phyloP scores from a whole-genome alignment of 2,113 vertebrate species.

The Clinocottus analis region DNA sequence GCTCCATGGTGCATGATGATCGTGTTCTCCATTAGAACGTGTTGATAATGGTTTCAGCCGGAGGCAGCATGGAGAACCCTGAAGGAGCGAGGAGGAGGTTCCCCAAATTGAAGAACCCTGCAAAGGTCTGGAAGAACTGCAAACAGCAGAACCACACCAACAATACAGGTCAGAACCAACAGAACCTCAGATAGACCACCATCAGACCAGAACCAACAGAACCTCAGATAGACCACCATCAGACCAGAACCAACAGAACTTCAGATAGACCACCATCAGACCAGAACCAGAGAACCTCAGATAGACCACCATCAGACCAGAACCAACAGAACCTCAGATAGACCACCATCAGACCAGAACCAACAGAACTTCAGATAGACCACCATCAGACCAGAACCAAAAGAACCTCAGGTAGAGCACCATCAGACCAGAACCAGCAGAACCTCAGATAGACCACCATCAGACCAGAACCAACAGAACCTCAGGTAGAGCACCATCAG shows the following conservation, averaged over 20 bases:
- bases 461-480: too few relatives aligned
- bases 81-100: conserved; percentile 5
- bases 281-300: too few relatives aligned
- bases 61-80: neutral
- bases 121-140: conserved; percentile 33
- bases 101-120: conserved; percentile 29
- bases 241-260: neutral
- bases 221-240: too few relatives aligned
- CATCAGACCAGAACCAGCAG: too few relatives aligned
- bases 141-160: neutral
- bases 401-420: too few relatives aligned
- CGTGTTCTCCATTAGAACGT: neutral
- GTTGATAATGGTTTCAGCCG: neutral
- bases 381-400: too few relatives aligned
- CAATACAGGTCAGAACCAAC: neutral
- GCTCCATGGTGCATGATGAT: too few relatives aligned
- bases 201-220: neutral
- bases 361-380: too few relatives aligned
- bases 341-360: neutral
- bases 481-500: too few relatives aligned
- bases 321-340: neutral
- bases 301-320: too few relatives aligned
- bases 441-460: too few relatives aligned
- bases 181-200: neutral
- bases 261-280: too few relatives aligned